Base-by-base conservation (phyloP, 1,140 invertebrate genomes). In the Drosophila melanica region DNA sequence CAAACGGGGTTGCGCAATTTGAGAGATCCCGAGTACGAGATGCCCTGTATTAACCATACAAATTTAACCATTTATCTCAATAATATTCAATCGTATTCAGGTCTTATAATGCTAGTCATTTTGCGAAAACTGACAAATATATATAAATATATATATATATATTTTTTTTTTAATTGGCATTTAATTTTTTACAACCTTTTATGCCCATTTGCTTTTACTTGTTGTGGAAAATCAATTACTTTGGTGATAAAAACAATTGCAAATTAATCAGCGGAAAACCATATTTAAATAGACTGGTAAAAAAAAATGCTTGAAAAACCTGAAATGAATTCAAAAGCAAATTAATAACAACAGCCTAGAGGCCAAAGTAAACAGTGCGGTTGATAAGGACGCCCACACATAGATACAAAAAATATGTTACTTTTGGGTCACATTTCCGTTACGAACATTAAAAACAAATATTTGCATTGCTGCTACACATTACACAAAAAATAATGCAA, bases 191-290 rank as follows among this genome's bases (percentile, higher is more conserved):
- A 6, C 3, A 33, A 33, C 30, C 30, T 33, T 33, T 33, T 33
- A 33, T 33, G 5, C 7, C 30, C 30, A 33, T 33, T n/a, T n/a
- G n/a, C n/a, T n/a, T n/a, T n/a, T n/a, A n/a, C 37, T n/a, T 12
- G 39, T 4, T 2, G 16, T 35, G 2, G 16, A 51, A 58, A 60
- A n/a, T 10, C 47, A 68, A 41, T 51, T 42, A 35, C 27, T 44
- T 6, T 60, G 18, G 27, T 11, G 9, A 7, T 3, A 57, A 70
- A 71, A 71, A 65, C 50, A 54, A 71, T 57, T 57, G 51, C 10
- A 50, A 50, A 65, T 57, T 50, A 57, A 57, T 57, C 44, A 63
- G n/a, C 57, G 35, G 33, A 14, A 70, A 63, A 70, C 18, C n/a
- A 39, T 58, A 37, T 66, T 66, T 48, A 41, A 50, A 57, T 66